Evolutionary conservation across 2,888 invertebrate genomes (phyloP).

Genomic region (Amblyjoppa proteus): DNA sequence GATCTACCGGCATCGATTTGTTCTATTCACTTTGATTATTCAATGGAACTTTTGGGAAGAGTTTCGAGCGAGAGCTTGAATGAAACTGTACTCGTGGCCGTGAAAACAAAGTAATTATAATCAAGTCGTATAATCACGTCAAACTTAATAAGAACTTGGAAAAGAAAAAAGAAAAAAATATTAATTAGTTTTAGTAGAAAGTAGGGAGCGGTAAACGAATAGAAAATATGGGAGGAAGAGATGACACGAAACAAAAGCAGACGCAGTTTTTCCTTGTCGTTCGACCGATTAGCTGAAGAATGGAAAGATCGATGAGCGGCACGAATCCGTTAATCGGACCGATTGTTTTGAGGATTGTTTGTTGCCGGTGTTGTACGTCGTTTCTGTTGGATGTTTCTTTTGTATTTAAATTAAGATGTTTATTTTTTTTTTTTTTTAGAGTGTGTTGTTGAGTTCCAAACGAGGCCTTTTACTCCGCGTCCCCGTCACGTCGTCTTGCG

Average conservation of each 20-base stretch:
- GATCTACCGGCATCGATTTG: neutral
- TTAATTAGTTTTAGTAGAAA: neutral
- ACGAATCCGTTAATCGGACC: neutral
- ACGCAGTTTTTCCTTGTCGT: neutral
- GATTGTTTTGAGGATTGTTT: neutral
- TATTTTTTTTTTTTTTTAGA: slow-evolving; percentile 74
- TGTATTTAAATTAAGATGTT: slow-evolving; percentile 27
- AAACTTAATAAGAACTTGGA: neutral
- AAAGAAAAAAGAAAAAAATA: neutral
- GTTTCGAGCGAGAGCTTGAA: neutral
- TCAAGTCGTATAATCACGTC: neutral
- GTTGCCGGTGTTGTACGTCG: neutral
- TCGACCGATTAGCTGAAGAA: neutral
- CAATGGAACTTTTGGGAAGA: neutral
- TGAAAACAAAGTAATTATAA: neutral
- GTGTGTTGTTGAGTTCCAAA: slow-evolving; percentile 84
- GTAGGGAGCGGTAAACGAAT: neutral
- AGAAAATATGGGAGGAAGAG: neutral
- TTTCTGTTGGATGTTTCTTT: neutral
- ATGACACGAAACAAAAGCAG: neutral
- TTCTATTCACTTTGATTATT: neutral
- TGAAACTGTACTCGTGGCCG: neutral
- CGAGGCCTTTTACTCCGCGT: slow-evolving; percentile 88
- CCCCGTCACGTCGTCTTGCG: slow-evolving; percentile 87
- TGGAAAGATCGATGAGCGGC: neutral